Evolutionary conservation across 2,113 vertebrate species (phyloP), one percentile per base, ranked within the genome.

Genomic region (Istiophorus platypterus): DNA sequence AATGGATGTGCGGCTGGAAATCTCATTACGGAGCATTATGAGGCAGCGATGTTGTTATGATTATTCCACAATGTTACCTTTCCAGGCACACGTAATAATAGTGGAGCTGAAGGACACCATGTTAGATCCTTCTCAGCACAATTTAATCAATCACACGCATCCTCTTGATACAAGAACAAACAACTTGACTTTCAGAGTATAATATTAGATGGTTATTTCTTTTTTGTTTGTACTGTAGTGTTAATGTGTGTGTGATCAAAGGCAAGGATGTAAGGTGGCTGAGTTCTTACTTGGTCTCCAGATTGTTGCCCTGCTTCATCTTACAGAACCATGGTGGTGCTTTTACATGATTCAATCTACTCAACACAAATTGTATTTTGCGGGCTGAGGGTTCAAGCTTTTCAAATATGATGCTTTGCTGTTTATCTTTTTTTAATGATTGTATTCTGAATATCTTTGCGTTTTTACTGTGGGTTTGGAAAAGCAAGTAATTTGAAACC

Each of bases 11-110:
- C 61, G 15, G 66, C 54, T 76, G 81, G 41, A 88, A 87, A 92
- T 90, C 91, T 88, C 81, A 91, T 93, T 90, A 85, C 75, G 75
- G 49, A 75, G 83, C 88, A 84, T 91, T 91, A 89, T 88, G 70
- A 84, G 70, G 64, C 64, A 67, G 66, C 52, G 39, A 76, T 87
- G 88, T 84, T 90, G 79, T 87, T 81, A 76, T 78, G 88, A 92
- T 91, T 85, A 85, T 74, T 84, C 72, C 80, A 57, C 54, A 70
- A 54, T 62, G 77, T 90, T 88, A 80, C 68, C 76, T 87, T 75
- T 67, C 45, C 31, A 39, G 49, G 69, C 52, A 85, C 69, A 89
- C 77, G 71, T 78, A 84, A 80, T 73, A 80, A 74, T 37, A 49
- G 22, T 20, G 54, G 51, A 59, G 65, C 61, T 83, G 81, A 85